Evolutionary conservation across 2,113 vertebrate genomes (phyloP).

Genomic region (Zosterops japonicus): DNA sequence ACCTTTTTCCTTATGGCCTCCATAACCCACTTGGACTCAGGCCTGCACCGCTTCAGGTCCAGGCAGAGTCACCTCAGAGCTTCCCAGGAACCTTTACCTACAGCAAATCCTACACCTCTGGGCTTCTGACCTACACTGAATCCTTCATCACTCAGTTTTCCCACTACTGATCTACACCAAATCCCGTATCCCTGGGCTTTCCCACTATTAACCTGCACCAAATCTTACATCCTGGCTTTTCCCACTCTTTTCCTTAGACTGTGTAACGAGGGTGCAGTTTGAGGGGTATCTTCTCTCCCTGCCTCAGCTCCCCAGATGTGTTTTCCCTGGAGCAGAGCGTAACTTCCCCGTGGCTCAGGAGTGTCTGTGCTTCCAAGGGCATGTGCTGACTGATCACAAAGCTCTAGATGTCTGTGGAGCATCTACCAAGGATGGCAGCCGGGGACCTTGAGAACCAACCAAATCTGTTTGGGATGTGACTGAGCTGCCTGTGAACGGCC

Average conservation of each 20-base stretch:
- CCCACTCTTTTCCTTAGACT: fast-evolving
- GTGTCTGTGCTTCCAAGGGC: neutral
- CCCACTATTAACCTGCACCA: fast-evolving
- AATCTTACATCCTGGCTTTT: neutral
- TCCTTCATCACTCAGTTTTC: neutral
- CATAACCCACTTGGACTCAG: conserved; percentile 26
- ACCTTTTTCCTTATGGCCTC: neutral
- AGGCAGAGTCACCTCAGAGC: neutral
- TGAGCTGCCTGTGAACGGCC: neutral
- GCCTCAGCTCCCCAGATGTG: neutral
- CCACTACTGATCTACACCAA: fast-evolving
- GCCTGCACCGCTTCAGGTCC: fast-evolving
- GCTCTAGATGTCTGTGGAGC: neutral
- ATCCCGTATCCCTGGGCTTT: fast-evolving
- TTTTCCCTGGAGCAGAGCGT: neutral
- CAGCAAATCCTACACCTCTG: fast-evolving
- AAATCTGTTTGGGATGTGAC: neutral
- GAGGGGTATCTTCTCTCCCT: fast-evolving
- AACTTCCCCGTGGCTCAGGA: fast-evolving
- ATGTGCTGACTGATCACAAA: fast-evolving
- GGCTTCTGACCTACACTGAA: neutral
- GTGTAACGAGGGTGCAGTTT: fast-evolving
- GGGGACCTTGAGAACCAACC: neutral
- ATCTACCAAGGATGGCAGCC: neutral
- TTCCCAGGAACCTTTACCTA: neutral